A percentile compares a stretch with the other conserved stretches of the same genome.
Evolutionary conservation across 2,888 invertebrate species (phyloP).

Genomic region (Brachylomia viminalis): DNA sequence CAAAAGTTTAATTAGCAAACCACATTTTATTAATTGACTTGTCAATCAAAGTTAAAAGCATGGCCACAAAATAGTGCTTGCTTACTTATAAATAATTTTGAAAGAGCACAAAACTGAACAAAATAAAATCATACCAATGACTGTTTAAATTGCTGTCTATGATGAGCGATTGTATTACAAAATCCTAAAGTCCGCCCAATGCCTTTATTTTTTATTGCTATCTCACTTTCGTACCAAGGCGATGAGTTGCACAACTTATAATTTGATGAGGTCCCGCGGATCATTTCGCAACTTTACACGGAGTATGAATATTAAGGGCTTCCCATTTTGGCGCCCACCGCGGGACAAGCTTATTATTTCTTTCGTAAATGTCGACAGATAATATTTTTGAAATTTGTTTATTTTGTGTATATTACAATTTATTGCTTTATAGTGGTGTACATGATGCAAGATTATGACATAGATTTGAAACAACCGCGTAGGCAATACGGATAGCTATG

Average conservation of each 20-base stretch:
- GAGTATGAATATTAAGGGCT: slow-evolving; percentile 84
- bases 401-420: background rate
- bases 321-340: slow-evolving; percentile 81
- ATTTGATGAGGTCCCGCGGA: slow-evolving; percentile 82
- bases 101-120: background rate
- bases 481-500: too few species aligned
- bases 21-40: slow-evolving; percentile 12
- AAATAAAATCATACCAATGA: background rate
- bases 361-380: slow-evolving; percentile 39
- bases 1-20: background rate
- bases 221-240: slow-evolving; percentile 60
- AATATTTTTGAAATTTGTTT: slow-evolving; percentile 34
- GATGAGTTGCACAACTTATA: slow-evolving; percentile 80
- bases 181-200: background rate
- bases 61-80: background rate
- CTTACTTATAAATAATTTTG: background rate
- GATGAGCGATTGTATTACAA: background rate
- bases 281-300: slow-evolving; percentile 79
- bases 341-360: slow-evolving; percentile 69
- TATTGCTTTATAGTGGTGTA: background rate
- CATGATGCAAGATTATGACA: background rate
- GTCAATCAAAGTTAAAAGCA: slow-evolving; percentile 10
- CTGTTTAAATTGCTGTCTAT: background rate
- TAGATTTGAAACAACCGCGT: too few species aligned
- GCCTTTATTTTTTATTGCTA: slow-evolving; percentile 27